These are phyloP conservation scores for Cataglyphis albicans DNA, from an alignment of 2,888 invertebrate species.

Conservation along the genomic window DNA sequence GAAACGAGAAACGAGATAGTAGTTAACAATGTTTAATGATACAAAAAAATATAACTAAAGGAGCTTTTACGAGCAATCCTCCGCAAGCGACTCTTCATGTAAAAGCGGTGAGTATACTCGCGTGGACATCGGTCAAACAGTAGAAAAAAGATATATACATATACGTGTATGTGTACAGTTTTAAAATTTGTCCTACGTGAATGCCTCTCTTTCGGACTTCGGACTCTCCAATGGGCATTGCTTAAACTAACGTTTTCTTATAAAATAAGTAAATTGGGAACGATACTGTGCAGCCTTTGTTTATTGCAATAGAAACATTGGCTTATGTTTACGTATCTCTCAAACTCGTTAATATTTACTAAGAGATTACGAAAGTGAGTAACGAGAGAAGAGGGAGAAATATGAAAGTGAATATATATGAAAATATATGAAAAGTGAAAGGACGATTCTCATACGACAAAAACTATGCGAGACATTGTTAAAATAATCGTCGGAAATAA, in stretches of 20 bases:
- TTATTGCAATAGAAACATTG: constrained; percentile 13
- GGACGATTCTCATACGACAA: neutral
- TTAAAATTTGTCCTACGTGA: constrained; percentile 69
- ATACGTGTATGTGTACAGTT: constrained; percentile 54
- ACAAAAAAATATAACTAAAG: constrained; percentile 53
- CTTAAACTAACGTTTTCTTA: constrained; percentile 51
- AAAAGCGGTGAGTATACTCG: neutral
- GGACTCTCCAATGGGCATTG: constrained; percentile 39
- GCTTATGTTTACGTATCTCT: constrained; percentile 22
- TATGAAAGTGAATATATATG: neutral
- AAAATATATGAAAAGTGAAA: constrained; percentile 16
- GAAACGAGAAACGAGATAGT: constrained; percentile 67
- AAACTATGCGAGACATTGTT: constrained; percentile 31
- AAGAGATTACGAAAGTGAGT: constrained; percentile 9
- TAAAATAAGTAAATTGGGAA: constrained; percentile 25
- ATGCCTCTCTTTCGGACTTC: constrained; percentile 39
- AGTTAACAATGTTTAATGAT: constrained; percentile 48
- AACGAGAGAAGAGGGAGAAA: constrained; percentile 28
- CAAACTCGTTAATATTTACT: neutral
- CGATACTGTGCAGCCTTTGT: constrained; percentile 16
- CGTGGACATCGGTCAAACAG: constrained; percentile 47
- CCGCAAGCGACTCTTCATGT: constrained; percentile 20
- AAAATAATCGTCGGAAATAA: constrained; percentile 38
- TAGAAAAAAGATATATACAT: constrained; percentile 62
- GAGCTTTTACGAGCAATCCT: constrained; percentile 46